Conservation (phyloP, 2,797 vertebrate species). For the Florisuga fusca region DNA sequence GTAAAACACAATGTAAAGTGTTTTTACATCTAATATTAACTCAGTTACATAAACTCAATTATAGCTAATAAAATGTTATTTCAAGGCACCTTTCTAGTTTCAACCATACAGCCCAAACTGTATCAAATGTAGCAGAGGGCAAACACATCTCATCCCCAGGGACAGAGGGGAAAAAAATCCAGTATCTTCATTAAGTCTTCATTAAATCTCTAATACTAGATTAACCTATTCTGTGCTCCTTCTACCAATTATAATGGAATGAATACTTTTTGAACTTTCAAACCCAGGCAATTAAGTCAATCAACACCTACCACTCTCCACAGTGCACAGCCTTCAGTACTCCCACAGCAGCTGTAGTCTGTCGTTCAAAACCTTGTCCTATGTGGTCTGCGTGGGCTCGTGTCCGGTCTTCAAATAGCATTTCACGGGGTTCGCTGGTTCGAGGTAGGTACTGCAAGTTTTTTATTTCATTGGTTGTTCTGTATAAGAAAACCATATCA, state of each 20-base stretch:
- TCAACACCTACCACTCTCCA: constrained; percentile 85
- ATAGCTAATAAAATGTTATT: background rate
- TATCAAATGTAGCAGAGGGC: background rate
- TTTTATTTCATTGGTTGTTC: constrained; percentile 99
- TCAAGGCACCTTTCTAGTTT: background rate
- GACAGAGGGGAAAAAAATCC: rapidly evolving
- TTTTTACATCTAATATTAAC: background rate
- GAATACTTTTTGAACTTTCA: background rate
- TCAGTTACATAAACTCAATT: background rate
- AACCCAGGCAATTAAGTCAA: background rate
- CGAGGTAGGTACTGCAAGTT: constrained; percentile 98
- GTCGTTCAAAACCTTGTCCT: constrained; percentile 96
- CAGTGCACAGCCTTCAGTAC: constrained; percentile 94
- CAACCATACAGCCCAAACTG: background rate
- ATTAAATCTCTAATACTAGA: background rate
- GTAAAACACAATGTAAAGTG: background rate
- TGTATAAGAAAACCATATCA: constrained; percentile 60
- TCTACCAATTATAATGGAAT: background rate
- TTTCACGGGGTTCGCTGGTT: constrained; percentile 95
- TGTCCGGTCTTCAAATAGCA: constrained; percentile 97
- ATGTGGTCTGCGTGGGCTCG: constrained; percentile 97
- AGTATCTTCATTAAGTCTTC: background rate
- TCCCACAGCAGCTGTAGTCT: constrained; percentile 97
- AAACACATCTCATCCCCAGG: background rate
- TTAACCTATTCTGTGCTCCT: background rate